A percentile compares a stretch with the other conserved stretches of the same genome.
These are phyloP conservation scores for Carcharodon carcharias DNA, from an alignment of 2,797 vertebrate genomes.

Conservation along the genomic window DNA sequence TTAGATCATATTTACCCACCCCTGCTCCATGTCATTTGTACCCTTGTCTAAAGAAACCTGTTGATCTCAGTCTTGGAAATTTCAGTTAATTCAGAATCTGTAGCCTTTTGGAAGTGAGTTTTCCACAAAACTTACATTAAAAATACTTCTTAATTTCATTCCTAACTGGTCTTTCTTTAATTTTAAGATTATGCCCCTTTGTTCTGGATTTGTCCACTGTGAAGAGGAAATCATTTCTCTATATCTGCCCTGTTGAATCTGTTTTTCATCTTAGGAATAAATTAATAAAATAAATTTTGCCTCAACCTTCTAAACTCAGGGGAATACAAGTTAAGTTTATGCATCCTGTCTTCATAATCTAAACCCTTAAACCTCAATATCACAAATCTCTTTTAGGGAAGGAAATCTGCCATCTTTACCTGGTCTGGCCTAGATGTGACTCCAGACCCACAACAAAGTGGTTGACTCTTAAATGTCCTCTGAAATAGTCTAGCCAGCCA, in stretches of 20 bases:
- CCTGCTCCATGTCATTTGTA: neutral
- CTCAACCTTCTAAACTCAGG: neutral
- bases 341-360: neutral
- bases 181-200: neutral
- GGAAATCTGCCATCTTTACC: neutral
- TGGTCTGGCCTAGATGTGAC: neutral
- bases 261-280: neutral
- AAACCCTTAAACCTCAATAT: neutral
- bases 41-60: neutral
- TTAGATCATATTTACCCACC: neutral
- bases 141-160: neutral
- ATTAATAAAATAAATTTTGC: neutral
- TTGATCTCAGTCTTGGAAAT: neutral
- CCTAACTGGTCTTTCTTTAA: neutral
- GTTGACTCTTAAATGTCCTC: neutral
- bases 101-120: neutral
- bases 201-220: neutral
- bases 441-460: neutral
- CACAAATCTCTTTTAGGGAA: neutral
- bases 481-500: neutral
- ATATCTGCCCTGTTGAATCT: neutral
- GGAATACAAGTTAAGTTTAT: neutral
- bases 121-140: neutral
- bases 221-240: neutral
- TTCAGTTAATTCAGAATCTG: neutral